Base-by-base conservation (phyloP, 2,888 invertebrate species). In the Scrobipalpa costella region DNA sequence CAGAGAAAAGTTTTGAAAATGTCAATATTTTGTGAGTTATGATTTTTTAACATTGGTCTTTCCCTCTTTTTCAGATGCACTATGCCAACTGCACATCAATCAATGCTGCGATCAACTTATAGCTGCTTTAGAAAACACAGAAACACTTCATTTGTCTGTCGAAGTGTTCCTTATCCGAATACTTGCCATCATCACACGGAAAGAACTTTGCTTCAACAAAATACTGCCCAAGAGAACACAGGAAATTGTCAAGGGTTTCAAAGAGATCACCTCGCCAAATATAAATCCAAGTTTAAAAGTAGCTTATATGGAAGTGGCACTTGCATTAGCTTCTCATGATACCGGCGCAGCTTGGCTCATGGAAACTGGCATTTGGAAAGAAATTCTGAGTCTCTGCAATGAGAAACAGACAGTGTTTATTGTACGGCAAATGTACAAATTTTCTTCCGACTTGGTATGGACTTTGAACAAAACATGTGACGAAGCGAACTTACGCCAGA, bases 371-470 rank as follows among this genome's bases (percentile, higher is more conserved):
- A 81, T 92, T 13, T 96, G 96, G 96, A 92, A 89, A 65, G 92
- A 94, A 70, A 92, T 95, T 34, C 81, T 95, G 3, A 90, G 89
- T 64, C 92, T 94, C 60, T 94, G 93, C 66, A 93, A 94, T 70
- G 88, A 93, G 63, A 94, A 93, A 78, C 93, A 94, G 66, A 96
- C 96, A 0, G 87, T 96, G 49, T 96, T 96, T 75, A 93, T 96
- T 9, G 92, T 94, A 0, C 91, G 94, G 47, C 94, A 95, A 76
- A 93, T 94, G 7, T 93, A 94, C 63, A 92, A 92, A 64, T 94
- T 96, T 71, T 84, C 95, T 17, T 92, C 92, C 17, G 88, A 89
- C 65, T 90, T 95, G 63, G 73, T 95, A 0, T 93, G 93, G 83
- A 93, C 91, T 77, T 80, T 92, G 0, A 87, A 91, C 19, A 90